Conservation (phyloP, 2,113 vertebrate species). For the Hepsetus odoe region DNA sequence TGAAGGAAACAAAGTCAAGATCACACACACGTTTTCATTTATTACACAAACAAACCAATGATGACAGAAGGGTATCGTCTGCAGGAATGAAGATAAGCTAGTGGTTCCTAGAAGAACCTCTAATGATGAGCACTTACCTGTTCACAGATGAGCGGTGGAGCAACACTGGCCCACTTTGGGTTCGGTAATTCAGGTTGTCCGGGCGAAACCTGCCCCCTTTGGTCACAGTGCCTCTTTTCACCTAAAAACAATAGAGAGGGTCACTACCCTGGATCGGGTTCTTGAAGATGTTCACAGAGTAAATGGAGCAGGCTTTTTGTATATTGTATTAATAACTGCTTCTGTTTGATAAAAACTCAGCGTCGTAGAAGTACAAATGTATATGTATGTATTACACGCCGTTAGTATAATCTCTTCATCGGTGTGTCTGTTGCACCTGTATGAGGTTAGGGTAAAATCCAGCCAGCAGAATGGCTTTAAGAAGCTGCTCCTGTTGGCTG, state of each 20-base stretch:
- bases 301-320: neutral
- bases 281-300: neutral
- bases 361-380: no score
- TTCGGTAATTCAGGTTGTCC: constrained; percentile 79
- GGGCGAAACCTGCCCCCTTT: constrained; percentile 91
- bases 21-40: neutral
- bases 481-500: constrained; percentile 87
- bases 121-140: constrained; percentile 71
- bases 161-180: constrained; percentile 83
- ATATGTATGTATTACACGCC: no score
- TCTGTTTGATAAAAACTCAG: neutral
- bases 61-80: no score
- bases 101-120: neutral
- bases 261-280: neutral
- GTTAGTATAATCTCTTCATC: no score
- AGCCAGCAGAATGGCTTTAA: constrained; percentile 91
- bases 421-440: constrained; percentile 77
- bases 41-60: no score
- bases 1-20: constrained; percentile 48
- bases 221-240: constrained; percentile 86
- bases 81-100: neutral
- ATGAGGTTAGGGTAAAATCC: constrained; percentile 97
- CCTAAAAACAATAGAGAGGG: constrained; percentile 67
- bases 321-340: no score
- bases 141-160: constrained; percentile 95